Conservation (phyloP, 2,113 vertebrate genomes). For the Percina caprodes region DNA sequence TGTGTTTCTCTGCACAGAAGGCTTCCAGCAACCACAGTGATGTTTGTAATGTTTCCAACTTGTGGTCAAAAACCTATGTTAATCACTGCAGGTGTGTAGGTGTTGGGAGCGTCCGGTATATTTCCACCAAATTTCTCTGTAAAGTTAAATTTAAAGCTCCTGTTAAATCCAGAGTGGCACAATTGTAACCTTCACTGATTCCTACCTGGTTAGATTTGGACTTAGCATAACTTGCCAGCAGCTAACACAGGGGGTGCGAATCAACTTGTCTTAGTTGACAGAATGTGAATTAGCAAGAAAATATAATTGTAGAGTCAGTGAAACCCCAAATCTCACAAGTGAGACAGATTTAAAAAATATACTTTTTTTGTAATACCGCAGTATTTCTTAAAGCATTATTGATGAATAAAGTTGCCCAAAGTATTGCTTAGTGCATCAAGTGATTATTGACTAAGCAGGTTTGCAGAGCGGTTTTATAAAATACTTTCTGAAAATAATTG, state of each 20-base stretch:
- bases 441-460: not conserved
- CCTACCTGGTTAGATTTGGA: slow-evolving; percentile 42
- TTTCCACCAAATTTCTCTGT: slow-evolving; percentile 47
- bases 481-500: slow-evolving; percentile 8
- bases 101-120: slow-evolving; percentile 19
- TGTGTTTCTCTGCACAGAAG: slow-evolving; percentile 5
- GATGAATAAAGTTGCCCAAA: not conserved
- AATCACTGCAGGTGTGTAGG: not conserved
- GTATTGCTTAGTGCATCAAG: not conserved
- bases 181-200: slow-evolving; percentile 48
- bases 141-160: slow-evolving; percentile 36
- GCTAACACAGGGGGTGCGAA: slow-evolving; percentile 10
- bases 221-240: slow-evolving; percentile 2
- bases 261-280: not conserved
- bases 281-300: slow-evolving; percentile 22
- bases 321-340: not conserved
- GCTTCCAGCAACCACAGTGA: not conserved
- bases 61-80: slow-evolving; percentile 13
- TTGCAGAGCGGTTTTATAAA: not conserved
- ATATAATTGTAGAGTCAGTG: not conserved
- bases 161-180: slow-evolving; percentile 24
- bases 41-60: slow-evolving; percentile 13
- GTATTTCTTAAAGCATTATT: not conserved
- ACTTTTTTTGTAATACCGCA: not conserved
- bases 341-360: not conserved